These are phyloP conservation scores for Anniella stebbinsi DNA, from an alignment of 2,797 vertebrate genomes.

Conservation along the genomic window DNA sequence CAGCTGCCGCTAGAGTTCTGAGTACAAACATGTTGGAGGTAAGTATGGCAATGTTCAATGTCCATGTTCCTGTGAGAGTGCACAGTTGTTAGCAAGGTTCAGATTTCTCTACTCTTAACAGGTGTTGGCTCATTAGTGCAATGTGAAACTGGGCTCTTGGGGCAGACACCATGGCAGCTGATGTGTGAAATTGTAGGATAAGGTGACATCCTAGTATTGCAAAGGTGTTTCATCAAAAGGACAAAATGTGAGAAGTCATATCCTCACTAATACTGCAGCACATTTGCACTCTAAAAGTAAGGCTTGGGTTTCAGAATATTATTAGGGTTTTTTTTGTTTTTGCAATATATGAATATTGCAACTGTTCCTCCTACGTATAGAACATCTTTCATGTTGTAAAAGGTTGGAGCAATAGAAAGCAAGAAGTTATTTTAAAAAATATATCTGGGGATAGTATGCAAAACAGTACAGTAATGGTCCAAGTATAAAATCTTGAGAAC, in stretches of 20 bases:
- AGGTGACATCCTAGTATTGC: constrained; percentile 68
- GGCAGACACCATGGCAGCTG: constrained; percentile 74
- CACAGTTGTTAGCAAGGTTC: constrained; percentile 66
- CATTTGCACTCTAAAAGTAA: constrained; percentile 48
- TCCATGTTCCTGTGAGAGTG: constrained; percentile 52
- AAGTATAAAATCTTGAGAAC: background rate
- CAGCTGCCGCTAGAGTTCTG: constrained; percentile 88
- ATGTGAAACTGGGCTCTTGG: constrained; percentile 66
- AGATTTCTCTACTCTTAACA: constrained; percentile 78
- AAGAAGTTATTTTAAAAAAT: background rate
- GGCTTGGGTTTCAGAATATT: constrained; percentile 59
- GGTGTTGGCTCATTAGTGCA: constrained; percentile 77
- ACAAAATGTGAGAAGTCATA: constrained; percentile 70
- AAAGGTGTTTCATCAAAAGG: constrained; percentile 78
- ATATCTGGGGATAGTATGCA: background rate
- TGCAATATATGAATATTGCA: constrained; percentile 7
- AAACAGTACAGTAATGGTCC: background rate
- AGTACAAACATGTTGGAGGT: constrained; percentile 87
- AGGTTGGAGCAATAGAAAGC: background rate
- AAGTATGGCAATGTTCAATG: constrained; percentile 72
- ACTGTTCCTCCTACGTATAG: background rate
- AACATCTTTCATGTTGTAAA: constrained; percentile 10
- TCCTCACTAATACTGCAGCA: constrained; percentile 52
- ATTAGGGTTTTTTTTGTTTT: constrained; percentile 31
- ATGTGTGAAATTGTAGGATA: constrained; percentile 74